Evolutionary conservation across 2,888 invertebrate species (phyloP), one percentile per base, ranked within the genome.

Genomic region (Ophraella communa): DNA sequence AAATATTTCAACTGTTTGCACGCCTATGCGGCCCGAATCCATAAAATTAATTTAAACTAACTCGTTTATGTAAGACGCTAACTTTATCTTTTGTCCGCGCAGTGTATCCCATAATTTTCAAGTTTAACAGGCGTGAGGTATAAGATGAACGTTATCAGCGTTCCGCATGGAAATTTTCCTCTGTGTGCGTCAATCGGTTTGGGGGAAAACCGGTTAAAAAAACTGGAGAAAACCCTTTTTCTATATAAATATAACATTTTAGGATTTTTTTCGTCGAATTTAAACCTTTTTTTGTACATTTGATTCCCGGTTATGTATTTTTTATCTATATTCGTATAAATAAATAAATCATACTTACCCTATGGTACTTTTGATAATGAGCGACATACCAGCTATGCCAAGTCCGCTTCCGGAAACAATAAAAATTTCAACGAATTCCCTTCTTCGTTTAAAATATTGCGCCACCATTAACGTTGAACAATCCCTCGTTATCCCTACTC

Each of bases 381-480:
- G 88, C 11, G 93, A 92, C 91, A 94, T 92, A 64, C 92, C 87
- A 10, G 92, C 89, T 68, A 94, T 92, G 64, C 94, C 94, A 51
- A 94, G 84, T 1, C 95, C 94, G 77, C 92, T 92, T 76, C 93
- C 94, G 71, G 92, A 91, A 59, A 94, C 91, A 71, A 94, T 91
- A 81, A 94, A 91, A 77, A 95, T 93, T 83, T 95, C 95, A 55
- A 94, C 94, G 73, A 94, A 86, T 82, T 95, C 94, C 65, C 95
- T 84, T 74, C 90, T 85, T 70, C 92, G 83, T 80, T 94, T 93
- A 87, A 95, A 95, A 84, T 95, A 95, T 81, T 94, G 93, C 42
- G 94, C 94, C 67, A 95, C 92, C 93, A 95, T 94, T 74, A 95
- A 83, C 44, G 93, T 93, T 20, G 93, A 92, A 76, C 94, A 93